Conservation (phyloP, 2,888 invertebrate species). For the Lycaena phlaeas region DNA sequence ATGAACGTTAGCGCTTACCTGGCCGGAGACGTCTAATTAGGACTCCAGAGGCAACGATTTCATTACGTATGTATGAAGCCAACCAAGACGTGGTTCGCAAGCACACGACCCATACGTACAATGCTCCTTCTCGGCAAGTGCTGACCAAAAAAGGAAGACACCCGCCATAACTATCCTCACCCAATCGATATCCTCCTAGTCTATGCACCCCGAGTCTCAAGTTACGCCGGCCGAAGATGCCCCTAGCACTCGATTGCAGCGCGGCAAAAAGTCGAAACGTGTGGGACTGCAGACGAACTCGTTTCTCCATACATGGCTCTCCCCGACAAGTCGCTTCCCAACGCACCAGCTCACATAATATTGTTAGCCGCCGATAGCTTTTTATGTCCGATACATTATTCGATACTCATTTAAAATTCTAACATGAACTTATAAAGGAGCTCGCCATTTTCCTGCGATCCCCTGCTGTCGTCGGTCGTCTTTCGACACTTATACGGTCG, state of each 20-base stretch:
- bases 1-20: slow-evolving; percentile 15
- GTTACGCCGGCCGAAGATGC: slow-evolving; percentile 34
- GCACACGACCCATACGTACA: slow-evolving; percentile 55
- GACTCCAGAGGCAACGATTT: slow-evolving; percentile 40
- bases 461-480: slow-evolving; percentile 60
- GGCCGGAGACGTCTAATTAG: slow-evolving; percentile 40
- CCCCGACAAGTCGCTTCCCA: slow-evolving; percentile 61
- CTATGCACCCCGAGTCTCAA: slow-evolving; percentile 30
- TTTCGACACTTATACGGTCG: slow-evolving; percentile 16
- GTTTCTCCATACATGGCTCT: slow-evolving; percentile 68
- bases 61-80: slow-evolving; percentile 63
- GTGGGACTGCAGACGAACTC: slow-evolving; percentile 69
- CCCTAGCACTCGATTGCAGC: slow-evolving; percentile 48
- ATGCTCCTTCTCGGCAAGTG: slow-evolving; percentile 44
- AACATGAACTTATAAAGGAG: slow-evolving; percentile 69
- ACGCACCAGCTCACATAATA: slow-evolving; percentile 69
- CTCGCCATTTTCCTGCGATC: slow-evolving; percentile 62
- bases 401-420: slow-evolving; percentile 74
- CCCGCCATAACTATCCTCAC: slow-evolving; percentile 14
- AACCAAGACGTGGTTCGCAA: slow-evolving; percentile 49
- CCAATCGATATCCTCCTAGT: slow-evolving; percentile 10
- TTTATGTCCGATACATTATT: slow-evolving; percentile 72
- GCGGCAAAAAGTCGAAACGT: slow-evolving; percentile 68
- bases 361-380: slow-evolving; percentile 69
- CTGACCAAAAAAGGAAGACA: slow-evolving; percentile 38